These are phyloP conservation scores for Diadegma fenestrale DNA, from an alignment of 2,888 invertebrate species.

Conservation along the genomic window DNA sequence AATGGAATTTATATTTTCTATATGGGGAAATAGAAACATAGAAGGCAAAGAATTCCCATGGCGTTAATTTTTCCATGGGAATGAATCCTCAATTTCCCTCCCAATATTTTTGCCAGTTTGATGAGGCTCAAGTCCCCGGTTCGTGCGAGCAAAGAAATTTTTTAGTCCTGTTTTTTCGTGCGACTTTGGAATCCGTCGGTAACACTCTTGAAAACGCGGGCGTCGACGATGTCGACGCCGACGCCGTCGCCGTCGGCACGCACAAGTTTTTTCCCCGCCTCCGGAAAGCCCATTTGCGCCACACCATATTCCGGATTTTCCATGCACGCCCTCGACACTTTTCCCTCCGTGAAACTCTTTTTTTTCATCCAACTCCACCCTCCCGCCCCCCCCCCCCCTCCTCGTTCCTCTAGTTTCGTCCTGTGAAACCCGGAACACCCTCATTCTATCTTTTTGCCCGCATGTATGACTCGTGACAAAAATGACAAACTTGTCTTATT, in stretches of 20 bases:
- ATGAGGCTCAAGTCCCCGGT: constrained; percentile 6
- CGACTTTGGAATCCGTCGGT: constrained; percentile 36
- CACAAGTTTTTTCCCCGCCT: constrained; percentile 65
- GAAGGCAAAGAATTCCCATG: no score
- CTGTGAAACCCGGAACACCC: constrained; percentile 35
- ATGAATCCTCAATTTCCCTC: constrained; percentile 35
- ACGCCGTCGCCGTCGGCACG: constrained; percentile 52
- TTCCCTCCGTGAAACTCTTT: constrained; percentile 25
- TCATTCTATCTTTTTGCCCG: constrained; percentile 48
- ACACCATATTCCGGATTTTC: constrained; percentile 64
- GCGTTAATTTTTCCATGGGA: no score
- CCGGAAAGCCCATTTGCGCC: constrained; percentile 49
- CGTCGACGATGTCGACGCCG: constrained; percentile 40
- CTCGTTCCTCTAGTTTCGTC: constrained; percentile 37
- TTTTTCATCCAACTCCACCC: constrained; percentile 63
- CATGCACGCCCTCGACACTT: constrained; percentile 57
- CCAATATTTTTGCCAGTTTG: constrained; percentile 52
- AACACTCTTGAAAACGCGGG: constrained; percentile 15
- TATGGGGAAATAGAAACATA: no score
- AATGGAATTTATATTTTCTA: no score
- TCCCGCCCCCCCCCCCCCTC: constrained; percentile 43
- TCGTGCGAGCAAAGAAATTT: constrained; percentile 27
- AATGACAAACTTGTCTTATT: constrained; percentile 66
- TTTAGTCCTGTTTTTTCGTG: background rate
- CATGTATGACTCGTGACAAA: constrained; percentile 69